Conservation (phyloP, 2,797 vertebrate genomes). For the Anabacerthia variegaticeps region DNA sequence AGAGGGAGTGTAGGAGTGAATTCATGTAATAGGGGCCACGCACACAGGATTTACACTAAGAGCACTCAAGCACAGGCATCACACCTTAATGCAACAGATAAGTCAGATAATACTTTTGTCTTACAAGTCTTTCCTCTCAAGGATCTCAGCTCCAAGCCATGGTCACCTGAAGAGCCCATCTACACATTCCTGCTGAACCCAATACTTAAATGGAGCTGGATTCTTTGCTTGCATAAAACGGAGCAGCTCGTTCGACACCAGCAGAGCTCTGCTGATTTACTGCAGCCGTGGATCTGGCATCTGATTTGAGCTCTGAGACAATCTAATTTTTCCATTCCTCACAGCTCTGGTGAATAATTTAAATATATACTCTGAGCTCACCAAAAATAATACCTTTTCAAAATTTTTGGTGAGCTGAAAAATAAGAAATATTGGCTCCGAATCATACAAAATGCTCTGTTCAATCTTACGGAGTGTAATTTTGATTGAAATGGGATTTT, state of each 20-base stretch:
- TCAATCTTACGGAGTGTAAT: neutral
- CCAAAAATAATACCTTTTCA: slow-evolving; percentile 34
- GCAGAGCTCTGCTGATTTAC: neutral
- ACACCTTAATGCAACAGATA: neutral
- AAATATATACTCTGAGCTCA: slow-evolving; percentile 8
- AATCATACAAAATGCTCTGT: neutral
- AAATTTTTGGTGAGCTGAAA: slow-evolving; percentile 31
- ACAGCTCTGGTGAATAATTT: slow-evolving; percentile 42
- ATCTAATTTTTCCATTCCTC: slow-evolving; percentile 37
- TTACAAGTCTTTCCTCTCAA: neutral
- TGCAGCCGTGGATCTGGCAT: slow-evolving; percentile 34
- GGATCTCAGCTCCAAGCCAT: neutral
- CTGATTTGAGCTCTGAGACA: slow-evolving; percentile 5
- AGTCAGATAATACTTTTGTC: neutral
- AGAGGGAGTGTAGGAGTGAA: neutral
- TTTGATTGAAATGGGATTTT: slow-evolving; percentile 5
- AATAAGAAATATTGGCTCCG: neutral
- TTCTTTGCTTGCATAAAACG: neutral
- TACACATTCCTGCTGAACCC: neutral
- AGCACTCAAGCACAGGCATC: neutral
- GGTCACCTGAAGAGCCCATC: slow-evolving; percentile 1
- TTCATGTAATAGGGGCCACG: neutral
- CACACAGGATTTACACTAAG: neutral
- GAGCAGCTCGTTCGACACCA: neutral
- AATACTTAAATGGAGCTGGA: neutral